Conservation (phyloP, 2,888 invertebrate genomes). For the Meloe dianella region DNA sequence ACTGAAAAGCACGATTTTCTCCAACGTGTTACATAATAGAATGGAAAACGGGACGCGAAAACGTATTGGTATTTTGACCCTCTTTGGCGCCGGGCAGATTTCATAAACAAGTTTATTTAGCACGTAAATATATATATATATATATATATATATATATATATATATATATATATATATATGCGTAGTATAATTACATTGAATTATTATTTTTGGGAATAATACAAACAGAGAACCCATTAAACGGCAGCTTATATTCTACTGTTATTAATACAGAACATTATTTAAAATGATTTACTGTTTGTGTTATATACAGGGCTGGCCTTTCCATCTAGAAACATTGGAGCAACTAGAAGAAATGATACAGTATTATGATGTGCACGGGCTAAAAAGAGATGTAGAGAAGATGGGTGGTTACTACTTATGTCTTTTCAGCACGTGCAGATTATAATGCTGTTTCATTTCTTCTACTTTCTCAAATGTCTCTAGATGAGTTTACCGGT, state of each 20-base stretch:
- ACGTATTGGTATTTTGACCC: conserved; percentile 59
- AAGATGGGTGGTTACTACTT: too few relatives aligned
- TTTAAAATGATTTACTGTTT: conserved; percentile 51
- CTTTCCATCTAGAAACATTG: too few relatives aligned
- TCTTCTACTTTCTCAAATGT: too few relatives aligned
- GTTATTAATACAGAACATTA: conserved; percentile 54
- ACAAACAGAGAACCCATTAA: conserved; percentile 51
- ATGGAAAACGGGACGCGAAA: conserved; percentile 35
- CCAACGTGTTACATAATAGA: neutral
- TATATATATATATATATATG: too few relatives aligned
- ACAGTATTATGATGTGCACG: too few relatives aligned
- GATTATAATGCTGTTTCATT: too few relatives aligned
- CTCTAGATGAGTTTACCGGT: too few relatives aligned
- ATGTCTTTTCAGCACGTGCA: too few relatives aligned
- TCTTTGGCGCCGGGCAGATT: conserved; percentile 57
- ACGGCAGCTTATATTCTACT: conserved; percentile 46
- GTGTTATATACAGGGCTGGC: too few relatives aligned
- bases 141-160: too few relatives aligned
- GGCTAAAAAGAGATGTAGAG: too few relatives aligned
- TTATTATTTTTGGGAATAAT: conserved; percentile 59
- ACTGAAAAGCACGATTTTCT: neutral
- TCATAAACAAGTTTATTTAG: conserved; percentile 59
- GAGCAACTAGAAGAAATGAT: too few relatives aligned
- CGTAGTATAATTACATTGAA: conserved; percentile 57
- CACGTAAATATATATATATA: conserved; percentile 50